Conservation (phyloP, 2,888 invertebrate species). For the Philereme transversata region DNA sequence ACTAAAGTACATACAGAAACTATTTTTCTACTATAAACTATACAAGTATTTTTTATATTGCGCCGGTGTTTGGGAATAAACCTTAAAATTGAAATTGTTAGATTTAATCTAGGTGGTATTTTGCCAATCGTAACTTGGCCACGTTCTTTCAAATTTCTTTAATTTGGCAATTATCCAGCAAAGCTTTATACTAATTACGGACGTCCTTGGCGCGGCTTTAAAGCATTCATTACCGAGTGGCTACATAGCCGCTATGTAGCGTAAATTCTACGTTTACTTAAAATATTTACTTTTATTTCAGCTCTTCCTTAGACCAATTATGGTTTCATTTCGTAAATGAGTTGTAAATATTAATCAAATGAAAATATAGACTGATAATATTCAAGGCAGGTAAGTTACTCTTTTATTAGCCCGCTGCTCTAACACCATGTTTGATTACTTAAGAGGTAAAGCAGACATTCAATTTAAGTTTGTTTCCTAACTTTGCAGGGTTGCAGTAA, state of each 20-base stretch:
- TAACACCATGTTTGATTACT: too few relatives aligned
- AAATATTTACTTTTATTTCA: conserved; percentile 12
- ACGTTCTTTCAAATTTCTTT: conserved; percentile 39
- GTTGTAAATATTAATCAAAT: background rate
- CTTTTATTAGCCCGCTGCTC: too few relatives aligned
- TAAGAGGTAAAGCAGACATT: too few relatives aligned
- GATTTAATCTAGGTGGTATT: background rate
- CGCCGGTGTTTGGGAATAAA: too few relatives aligned
- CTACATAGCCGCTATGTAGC: conserved; percentile 36
- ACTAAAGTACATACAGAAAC: too few relatives aligned
- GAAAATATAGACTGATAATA: too few relatives aligned
- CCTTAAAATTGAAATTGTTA: too few relatives aligned
- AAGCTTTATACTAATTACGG: conserved; percentile 62
- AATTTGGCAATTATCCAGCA: conserved; percentile 60
- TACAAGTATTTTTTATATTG: too few relatives aligned
- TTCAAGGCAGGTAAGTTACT: too few relatives aligned
- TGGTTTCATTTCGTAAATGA: background rate
- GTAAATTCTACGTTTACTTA: conserved; percentile 35
- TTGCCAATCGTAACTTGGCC: conserved; percentile 22
- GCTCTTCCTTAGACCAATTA: background rate
- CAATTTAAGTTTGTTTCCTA: too few relatives aligned
- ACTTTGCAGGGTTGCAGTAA: too few relatives aligned
- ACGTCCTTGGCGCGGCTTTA: conserved; percentile 30
- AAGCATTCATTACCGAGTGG: conserved; percentile 34
- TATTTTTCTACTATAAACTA: too few relatives aligned